Evolutionary conservation across 1,140 invertebrate species (phyloP).

Genomic region (Cotesia glomerata): DNA sequence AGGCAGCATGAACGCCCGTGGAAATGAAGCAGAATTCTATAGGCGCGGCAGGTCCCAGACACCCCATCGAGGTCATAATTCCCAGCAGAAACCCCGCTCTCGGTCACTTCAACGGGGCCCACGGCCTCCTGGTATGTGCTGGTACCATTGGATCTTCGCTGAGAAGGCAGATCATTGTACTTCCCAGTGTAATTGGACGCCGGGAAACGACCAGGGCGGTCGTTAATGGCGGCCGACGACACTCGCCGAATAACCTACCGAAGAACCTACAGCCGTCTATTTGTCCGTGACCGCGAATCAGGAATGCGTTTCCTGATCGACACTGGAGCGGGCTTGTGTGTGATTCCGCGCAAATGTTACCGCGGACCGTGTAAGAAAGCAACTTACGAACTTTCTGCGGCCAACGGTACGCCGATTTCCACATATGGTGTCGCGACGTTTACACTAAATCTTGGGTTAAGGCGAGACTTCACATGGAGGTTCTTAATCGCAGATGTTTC

Average conservation of each 20-base stretch:
- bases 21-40: background rate
- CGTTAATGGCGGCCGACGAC: slow-evolving; percentile 39
- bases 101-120: background rate
- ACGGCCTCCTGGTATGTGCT: slow-evolving; percentile 29
- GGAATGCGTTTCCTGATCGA: slow-evolving; percentile 40
- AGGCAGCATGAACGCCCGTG: too few relatives aligned
- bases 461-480: slow-evolving; percentile 48
- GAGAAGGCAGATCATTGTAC: slow-evolving; percentile 14
- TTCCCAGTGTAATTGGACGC: background rate
- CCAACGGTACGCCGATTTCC: slow-evolving; percentile 37
- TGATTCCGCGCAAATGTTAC: slow-evolving; percentile 29
- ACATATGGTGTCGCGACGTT: slow-evolving; percentile 49
- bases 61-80: slow-evolving; percentile 18
- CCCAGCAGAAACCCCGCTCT: slow-evolving; percentile 27
- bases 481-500: slow-evolving; percentile 57
- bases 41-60: background rate
- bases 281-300: slow-evolving; percentile 35
- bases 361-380: slow-evolving; percentile 22
- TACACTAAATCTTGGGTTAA: slow-evolving; percentile 37
- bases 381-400: slow-evolving; percentile 32
- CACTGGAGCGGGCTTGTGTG: slow-evolving; percentile 47
- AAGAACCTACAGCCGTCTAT: slow-evolving; percentile 28
- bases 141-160: slow-evolving; percentile 39
- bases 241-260: background rate
- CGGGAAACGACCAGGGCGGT: slow-evolving; percentile 28